Evolutionary conservation across 2,113 vertebrate species (phyloP).

Genomic region (Pomatorhinus ruficollis): DNA sequence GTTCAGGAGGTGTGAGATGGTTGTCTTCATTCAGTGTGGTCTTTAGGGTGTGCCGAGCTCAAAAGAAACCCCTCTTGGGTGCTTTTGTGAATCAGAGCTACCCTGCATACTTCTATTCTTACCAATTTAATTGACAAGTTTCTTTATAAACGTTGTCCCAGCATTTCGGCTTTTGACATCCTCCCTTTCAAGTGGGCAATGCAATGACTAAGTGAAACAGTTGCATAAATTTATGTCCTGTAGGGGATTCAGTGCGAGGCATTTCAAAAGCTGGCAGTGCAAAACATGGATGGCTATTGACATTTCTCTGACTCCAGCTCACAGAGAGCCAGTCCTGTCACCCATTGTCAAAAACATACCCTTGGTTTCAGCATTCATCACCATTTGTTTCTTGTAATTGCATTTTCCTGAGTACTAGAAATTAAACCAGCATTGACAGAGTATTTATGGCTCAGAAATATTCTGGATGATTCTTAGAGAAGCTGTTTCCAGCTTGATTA

Average conservation of each 20-base stretch:
- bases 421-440: slow-evolving; percentile 36
- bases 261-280: background rate
- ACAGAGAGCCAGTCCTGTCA: background rate
- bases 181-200: background rate
- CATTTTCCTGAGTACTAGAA: slow-evolving; percentile 33
- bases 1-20: background rate
- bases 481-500: slow-evolving; percentile 50
- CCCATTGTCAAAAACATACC: slow-evolving; percentile 1
- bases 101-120: background rate
- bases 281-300: background rate
- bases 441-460: slow-evolving; percentile 46
- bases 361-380: slow-evolving; percentile 26
- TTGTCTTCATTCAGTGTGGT: background rate
- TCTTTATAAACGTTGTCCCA: background rate
- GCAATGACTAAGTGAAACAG: background rate
- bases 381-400: slow-evolving; percentile 20
- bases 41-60: background rate
- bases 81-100: background rate
- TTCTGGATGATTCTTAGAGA: slow-evolving; percentile 30
- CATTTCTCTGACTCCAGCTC: background rate
- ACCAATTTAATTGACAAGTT: background rate
- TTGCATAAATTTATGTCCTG: background rate
- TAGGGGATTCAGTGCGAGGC: background rate
- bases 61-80: background rate
- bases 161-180: background rate